A percentile compares a stretch with the other conserved stretches of the same genome.
phyloP scores from a whole-genome alignment of 2,888 invertebrate species.

The Lathronympha strigana region DNA sequence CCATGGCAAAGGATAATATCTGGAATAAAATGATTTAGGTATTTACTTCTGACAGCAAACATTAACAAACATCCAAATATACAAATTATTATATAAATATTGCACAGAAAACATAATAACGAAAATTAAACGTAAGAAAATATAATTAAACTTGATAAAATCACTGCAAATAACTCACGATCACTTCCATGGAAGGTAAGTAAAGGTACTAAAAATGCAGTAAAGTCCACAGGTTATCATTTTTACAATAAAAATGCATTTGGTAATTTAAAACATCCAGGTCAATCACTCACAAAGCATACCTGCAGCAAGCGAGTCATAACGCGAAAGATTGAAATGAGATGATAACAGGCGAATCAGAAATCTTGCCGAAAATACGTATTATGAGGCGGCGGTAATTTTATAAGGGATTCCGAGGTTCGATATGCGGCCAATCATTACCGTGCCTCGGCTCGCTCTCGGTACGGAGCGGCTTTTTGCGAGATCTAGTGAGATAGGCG shows the following conservation, averaged over 20 bases:
- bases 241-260: slow-evolving; percentile 53
- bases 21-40: too few relatives aligned
- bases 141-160: not conserved
- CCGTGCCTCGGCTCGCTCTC: slow-evolving; percentile 58
- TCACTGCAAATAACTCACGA: slow-evolving; percentile 27
- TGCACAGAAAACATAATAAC: too few relatives aligned
- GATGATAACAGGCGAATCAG: slow-evolving; percentile 76
- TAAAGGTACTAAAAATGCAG: not conserved
- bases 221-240: not conserved
- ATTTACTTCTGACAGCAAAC: too few relatives aligned
- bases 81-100: too few relatives aligned
- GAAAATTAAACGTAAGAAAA: too few relatives aligned
- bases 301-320: slow-evolving; percentile 71
- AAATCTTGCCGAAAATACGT: slow-evolving; percentile 81
- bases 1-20: too few relatives aligned
- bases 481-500: slow-evolving; percentile 73
- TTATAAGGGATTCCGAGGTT: slow-evolving; percentile 76
- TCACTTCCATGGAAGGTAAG: too few relatives aligned
- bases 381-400: slow-evolving; percentile 77
- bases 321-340: slow-evolving; percentile 81
- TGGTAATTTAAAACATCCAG: slow-evolving; percentile 61
- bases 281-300: slow-evolving; percentile 64
- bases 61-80: too few relatives aligned
- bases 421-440: slow-evolving; percentile 81
- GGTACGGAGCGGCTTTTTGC: slow-evolving; percentile 68